A percentile compares a stretch with the other conserved stretches of the same genome.
Conservation (phyloP, 2,113 vertebrate genomes). For the Microcebus ravelobensis region DNA sequence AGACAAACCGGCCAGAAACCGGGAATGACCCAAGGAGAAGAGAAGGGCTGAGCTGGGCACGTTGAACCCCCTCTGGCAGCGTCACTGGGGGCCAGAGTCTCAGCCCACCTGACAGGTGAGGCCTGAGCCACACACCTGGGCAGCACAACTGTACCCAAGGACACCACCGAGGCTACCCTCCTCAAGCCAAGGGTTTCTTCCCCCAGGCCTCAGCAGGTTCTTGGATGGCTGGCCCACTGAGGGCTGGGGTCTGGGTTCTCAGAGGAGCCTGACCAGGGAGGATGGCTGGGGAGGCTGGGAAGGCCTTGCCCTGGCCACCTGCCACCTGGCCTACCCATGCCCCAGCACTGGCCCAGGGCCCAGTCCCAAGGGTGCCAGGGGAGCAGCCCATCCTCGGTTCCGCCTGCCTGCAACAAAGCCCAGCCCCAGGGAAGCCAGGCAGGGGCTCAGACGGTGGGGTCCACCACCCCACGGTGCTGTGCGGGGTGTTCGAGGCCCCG, state of each 20-base stretch:
- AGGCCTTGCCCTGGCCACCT: neutral
- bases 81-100: neutral
- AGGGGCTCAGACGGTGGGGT: rapidly evolving
- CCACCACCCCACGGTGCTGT: no score
- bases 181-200: neutral
- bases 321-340: rapidly evolving
- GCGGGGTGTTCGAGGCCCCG: neutral
- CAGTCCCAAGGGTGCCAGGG: neutral
- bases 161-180: neutral
- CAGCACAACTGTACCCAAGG: neutral
- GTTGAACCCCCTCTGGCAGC: rapidly evolving
- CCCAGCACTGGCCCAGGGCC: neutral
- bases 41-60: rapidly evolving
- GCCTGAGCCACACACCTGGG: neutral
- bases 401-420: neutral
- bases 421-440: no score
- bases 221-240: neutral
- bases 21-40: neutral
- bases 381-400: neutral
- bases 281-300: no score
- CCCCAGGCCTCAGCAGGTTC: neutral
- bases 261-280: neutral
- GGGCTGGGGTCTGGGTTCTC: neutral
- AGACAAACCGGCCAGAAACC: no score
- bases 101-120: neutral